Percentiles rank a stretch among this genome's conserved stretches.
Conservation (phyloP, 2,113 vertebrate genomes). For the Crotophaga sulcirostris region DNA sequence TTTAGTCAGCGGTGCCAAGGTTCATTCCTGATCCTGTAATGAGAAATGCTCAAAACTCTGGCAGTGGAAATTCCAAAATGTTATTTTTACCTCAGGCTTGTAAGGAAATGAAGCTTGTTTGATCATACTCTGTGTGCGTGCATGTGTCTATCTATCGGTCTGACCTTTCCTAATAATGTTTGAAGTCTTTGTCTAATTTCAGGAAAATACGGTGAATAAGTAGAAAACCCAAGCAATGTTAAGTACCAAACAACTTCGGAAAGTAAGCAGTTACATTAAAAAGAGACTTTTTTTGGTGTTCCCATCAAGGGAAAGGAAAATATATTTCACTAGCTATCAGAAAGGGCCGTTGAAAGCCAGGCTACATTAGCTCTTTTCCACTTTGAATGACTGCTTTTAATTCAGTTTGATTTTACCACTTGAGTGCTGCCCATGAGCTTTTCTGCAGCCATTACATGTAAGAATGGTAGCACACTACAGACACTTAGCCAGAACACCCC, state of each 20-base stretch:
- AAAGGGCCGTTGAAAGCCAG: background rate
- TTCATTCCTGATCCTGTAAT: conserved; percentile 28
- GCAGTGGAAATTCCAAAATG: conserved; percentile 40
- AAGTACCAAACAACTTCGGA: background rate
- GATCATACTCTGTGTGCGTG: background rate
- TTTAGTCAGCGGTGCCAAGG: conserved; percentile 26
- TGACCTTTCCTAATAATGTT: background rate
- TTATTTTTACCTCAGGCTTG: conserved; percentile 63
- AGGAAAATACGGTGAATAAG: background rate
- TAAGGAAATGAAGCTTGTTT: conserved; percentile 58
- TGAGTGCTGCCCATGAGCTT: background rate
- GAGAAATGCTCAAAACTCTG: conserved; percentile 4
- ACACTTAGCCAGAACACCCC: background rate
- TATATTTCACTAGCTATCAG: background rate
- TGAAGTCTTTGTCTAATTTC: conserved; percentile 26
- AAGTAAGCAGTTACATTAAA: background rate
- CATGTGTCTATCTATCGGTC: background rate
- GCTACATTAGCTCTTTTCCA: background rate
- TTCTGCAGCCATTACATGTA: background rate
- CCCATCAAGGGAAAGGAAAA: background rate
- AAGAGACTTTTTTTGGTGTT: background rate
- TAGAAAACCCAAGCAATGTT: background rate
- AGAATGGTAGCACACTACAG: background rate
- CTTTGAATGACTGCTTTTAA: background rate
- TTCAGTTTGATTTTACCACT: background rate